Evolutionary conservation across 2,113 vertebrate genomes (phyloP), one percentile per base, ranked within the genome.

Genomic region (Chrysemys picta): DNA sequence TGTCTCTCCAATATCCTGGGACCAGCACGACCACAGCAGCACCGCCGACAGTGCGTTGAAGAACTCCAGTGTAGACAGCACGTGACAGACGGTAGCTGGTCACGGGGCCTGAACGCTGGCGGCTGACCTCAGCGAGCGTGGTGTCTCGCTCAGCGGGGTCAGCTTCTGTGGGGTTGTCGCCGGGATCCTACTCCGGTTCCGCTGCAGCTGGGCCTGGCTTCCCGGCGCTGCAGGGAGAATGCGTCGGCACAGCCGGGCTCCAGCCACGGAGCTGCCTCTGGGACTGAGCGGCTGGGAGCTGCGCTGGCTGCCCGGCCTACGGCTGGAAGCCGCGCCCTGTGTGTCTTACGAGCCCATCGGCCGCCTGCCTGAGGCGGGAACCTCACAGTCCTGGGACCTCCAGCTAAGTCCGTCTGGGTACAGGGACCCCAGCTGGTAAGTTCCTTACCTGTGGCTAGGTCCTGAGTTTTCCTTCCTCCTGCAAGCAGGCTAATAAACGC

Each of bases 181-280:
- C 11, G 84, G 0, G 1, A n/a, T 29, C 22, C 53, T 47, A n/a
- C 54, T 1, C 19, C 14, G 75, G 19, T 50, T 12, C 13, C 11
- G 1, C 10, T 4, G 86, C 7, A 4, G 78, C 87, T 0, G 3
- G 0, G 21, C 38, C 17, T 3, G 27, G 88, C 53, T 57, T 29
- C 27, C 11, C 12, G 2, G 19, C 2, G n/a, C 69, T 38, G n/a
- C 56, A 72, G 76, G 25, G 76, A 2, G 45, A n/a, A 10, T 6
- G 25, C 13, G 8, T 8, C 35, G 38, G 76, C 45, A 17, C 38
- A 24, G 42, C 42, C 11, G 2, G 5, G 42, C 12, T 19, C 9
- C 31, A 72, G 57, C 69, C 1, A 8, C 29, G 42, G 22, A 12
- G 42, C 69, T 38, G 69, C n/a, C 69, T 69, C 17, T 17, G 65